These are phyloP conservation scores for Urechis unicinctus DNA, from an alignment of 2,888 invertebrate species.

Conservation along the genomic window DNA sequence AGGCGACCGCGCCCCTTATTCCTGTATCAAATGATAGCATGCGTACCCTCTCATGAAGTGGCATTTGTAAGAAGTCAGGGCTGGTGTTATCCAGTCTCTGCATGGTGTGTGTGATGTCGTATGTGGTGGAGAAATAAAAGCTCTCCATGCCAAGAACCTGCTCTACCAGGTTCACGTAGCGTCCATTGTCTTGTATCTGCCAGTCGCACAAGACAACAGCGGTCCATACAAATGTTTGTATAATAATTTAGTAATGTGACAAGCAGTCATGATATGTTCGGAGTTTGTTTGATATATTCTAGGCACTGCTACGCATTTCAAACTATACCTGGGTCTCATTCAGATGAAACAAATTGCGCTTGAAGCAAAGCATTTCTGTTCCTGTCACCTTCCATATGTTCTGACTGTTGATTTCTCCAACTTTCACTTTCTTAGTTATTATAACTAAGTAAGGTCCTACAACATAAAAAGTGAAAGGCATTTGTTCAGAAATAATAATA, in stretches of 20 bases:
- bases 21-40: background rate
- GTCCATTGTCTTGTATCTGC: slow-evolving; percentile 65
- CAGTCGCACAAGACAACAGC: no score
- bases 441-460: slow-evolving; percentile 83
- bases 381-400: slow-evolving; percentile 43
- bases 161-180: slow-evolving; percentile 79
- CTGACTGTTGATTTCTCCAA: slow-evolving; percentile 58
- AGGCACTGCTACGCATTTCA: background rate
- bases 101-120: slow-evolving; percentile 85
- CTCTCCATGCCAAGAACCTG: slow-evolving; percentile 74
- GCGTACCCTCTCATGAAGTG: slow-evolving; percentile 49
- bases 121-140: slow-evolving; percentile 89
- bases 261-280: no score
- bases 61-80: slow-evolving; percentile 69
- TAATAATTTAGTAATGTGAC: no score
- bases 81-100: slow-evolving; percentile 74
- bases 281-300: no score
- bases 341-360: slow-evolving; percentile 75
- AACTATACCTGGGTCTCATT: slow-evolving; percentile 64
- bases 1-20: no score
- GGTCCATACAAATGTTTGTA: no score
- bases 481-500: background rate
- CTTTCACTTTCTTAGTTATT: slow-evolving; percentile 74
- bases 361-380: slow-evolving; percentile 65
- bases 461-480: slow-evolving; percentile 51